phyloP scores from a whole-genome alignment of 2,888 invertebrate species.

The Acholoe squamosa region DNA sequence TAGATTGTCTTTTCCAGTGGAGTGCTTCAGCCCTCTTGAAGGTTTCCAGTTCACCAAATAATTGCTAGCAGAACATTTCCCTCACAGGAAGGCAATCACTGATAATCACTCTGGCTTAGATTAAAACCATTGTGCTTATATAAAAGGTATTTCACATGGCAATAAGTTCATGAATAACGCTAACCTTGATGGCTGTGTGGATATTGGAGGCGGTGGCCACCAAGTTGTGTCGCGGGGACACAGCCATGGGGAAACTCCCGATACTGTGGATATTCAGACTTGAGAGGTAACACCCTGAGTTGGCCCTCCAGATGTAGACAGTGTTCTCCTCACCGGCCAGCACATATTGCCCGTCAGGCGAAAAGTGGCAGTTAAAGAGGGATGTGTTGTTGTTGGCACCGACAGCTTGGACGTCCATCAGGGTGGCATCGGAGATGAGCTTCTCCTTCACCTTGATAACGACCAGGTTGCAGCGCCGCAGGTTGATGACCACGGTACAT shows the following conservation, averaged over 20 bases:
- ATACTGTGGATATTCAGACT: constrained; percentile 68
- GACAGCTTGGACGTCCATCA: constrained; percentile 68
- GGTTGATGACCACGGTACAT: constrained; percentile 67
- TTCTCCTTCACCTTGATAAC: constrained; percentile 63
- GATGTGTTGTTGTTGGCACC: constrained; percentile 66
- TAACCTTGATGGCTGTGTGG: constrained; percentile 72
- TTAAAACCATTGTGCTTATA: not conserved
- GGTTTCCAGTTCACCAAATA: too few relatives aligned
- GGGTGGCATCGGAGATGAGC: constrained; percentile 49
- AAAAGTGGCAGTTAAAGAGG: constrained; percentile 67
- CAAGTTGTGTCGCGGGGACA: constrained; percentile 65
- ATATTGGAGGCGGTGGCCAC: constrained; percentile 70
- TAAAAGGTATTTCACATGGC: too few relatives aligned
- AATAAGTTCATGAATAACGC: constrained; percentile 70
- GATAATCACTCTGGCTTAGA: not conserved
- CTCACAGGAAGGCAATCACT: not conserved
- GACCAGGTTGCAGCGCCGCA: constrained; percentile 69
- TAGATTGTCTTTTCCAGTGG: too few relatives aligned
- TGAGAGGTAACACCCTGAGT: constrained; percentile 61
- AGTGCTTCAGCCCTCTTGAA: too few relatives aligned
- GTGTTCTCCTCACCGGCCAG: constrained; percentile 66
- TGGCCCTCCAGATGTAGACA: constrained; percentile 69
- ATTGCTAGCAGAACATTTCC: too few relatives aligned
- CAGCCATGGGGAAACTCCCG: constrained; percentile 68
- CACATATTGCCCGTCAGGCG: constrained; percentile 66